Base-by-base conservation (phyloP, 2,797 vertebrate genomes). In the Sebastes wilsoni region DNA sequence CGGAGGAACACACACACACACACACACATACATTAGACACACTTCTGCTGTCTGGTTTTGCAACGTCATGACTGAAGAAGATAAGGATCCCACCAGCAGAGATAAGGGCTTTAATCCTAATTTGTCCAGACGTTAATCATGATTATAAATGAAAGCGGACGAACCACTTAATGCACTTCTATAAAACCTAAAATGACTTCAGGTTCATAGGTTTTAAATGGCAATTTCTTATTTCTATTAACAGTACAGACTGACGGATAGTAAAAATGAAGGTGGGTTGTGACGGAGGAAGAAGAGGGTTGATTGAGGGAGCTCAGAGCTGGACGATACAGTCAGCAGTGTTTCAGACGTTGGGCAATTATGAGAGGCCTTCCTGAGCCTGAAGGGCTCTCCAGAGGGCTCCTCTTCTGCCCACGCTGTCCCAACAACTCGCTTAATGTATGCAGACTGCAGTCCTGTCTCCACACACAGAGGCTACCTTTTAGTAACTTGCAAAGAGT, bases 331-430 rank as follows among this genome's bases (percentile, higher is more conserved):
- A 77, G 61, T 83, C 60, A 16, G 68, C 77, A 70, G 62, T 27
- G 71, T 66, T 87, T 89, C 85, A 93, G 91, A 92, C 87, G 76
- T 6, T 58, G 88, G 79, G 67, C 72, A 88, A 88, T 90, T 89
- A 87, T 75, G 83, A 87, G 72, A 83, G 88, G 77, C 81, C 84
- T 86, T 79, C 72, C 65, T 1, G 75, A 84, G 86, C 85, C 86
- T 81, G 69, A 16, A 84, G 87, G 75, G 81, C 87, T 82, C 87
- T 91, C 87, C 75, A 80, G 46, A 52, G 88, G 87, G 86, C 86
- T 85, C 83, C 56, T 81, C 68, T 67, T 18, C 87, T 85, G 86
- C 90, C 90, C 79, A 89, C 86, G 46, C 83, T 79, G 88, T 82
- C 82, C 88, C 85, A 80, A 82, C 72, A 32, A 58, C 59, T 27